Evolutionary conservation across 1,140 invertebrate genomes (phyloP).

Genomic region (Acromyrmex charruanus): DNA sequence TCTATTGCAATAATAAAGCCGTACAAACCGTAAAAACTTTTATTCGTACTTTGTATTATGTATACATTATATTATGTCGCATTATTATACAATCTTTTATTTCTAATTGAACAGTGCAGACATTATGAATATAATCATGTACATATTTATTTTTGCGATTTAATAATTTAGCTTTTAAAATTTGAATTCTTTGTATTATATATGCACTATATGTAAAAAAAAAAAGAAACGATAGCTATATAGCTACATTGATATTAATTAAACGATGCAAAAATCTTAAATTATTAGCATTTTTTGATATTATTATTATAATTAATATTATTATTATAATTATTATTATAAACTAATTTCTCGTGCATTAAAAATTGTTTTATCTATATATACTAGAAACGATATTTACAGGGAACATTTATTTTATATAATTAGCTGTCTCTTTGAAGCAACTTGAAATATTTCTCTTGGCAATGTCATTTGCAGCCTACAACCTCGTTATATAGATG

Average conservation of each 20-base stretch:
- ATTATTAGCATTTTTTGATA: background rate
- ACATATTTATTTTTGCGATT: too few species aligned
- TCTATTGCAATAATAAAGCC: background rate
- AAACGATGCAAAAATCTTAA: background rate
- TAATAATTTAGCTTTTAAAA: too few species aligned
- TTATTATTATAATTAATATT: background rate
- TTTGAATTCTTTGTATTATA: too few species aligned
- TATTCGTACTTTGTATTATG: background rate
- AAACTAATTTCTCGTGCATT: background rate
- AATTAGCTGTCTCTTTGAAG: background rate
- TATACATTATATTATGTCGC: background rate
- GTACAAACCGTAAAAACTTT: background rate
- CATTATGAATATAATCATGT: too few species aligned
- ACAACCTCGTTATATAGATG: background rate
- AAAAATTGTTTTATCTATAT: background rate
- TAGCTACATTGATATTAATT: too few species aligned
- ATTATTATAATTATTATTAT: background rate
- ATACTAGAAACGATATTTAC: background rate
- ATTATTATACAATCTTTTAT: background rate
- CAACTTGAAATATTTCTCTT: background rate
- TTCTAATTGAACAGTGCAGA: background rate
- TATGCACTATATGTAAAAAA: too few species aligned
- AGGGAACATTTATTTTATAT: background rate
- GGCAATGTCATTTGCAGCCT: background rate
- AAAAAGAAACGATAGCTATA: too few species aligned